A percentile compares a stretch with the other conserved stretches of the same genome.
These are phyloP conservation scores for Donacobius atricapilla DNA, from an alignment of 2,113 vertebrate genomes.

Conservation along the genomic window DNA sequence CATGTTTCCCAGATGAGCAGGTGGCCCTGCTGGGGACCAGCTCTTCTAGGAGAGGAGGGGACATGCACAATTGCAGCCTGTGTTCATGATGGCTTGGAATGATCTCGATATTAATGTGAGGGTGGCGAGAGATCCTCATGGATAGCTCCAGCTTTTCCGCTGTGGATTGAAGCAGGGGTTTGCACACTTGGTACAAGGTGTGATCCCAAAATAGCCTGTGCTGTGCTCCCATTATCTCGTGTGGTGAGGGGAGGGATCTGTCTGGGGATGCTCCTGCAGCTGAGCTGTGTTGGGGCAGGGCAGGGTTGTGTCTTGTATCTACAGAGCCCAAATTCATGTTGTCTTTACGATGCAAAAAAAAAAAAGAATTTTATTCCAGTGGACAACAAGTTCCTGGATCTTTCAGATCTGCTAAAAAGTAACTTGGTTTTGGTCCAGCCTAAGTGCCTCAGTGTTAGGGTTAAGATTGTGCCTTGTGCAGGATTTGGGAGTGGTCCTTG, in stretches of 20 bases:
- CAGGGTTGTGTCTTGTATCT: background rate
- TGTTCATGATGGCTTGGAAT: background rate
- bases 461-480: background rate
- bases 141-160: background rate
- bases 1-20: background rate
- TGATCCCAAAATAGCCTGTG: background rate
- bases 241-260: background rate
- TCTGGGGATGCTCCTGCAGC: background rate
- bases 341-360: background rate
- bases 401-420: background rate
- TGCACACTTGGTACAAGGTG: background rate
- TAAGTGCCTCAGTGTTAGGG: background rate
- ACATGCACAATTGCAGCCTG: background rate
- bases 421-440: background rate
- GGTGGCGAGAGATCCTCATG: background rate
- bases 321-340: rapidly evolving
- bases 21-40: background rate
- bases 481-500: background rate
- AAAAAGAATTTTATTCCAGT: background rate
- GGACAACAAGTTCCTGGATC: background rate
- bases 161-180: background rate
- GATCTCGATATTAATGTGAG: background rate
- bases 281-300: background rate
- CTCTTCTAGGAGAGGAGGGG: background rate
- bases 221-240: background rate